Evolutionary conservation across 2,797 vertebrate species (phyloP).

Genomic region (Linurgus olivaceus): DNA sequence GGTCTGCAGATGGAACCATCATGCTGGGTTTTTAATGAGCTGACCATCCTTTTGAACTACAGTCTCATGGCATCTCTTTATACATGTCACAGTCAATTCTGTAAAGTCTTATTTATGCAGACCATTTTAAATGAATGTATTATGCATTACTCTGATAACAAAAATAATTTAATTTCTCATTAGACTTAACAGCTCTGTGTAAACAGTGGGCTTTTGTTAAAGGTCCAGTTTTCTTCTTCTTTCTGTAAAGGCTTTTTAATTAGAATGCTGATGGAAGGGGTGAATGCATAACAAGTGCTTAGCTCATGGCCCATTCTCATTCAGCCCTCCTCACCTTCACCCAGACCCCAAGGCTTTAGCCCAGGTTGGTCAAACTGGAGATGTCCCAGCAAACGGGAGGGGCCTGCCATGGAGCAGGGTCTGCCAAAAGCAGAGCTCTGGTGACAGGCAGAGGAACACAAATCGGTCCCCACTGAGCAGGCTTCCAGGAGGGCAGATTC

Average conservation of each 20-base stretch:
- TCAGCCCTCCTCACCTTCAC: neutral
- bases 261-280: neutral
- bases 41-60: neutral
- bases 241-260: neutral
- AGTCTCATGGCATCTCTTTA: neutral
- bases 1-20: neutral
- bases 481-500: neutral
- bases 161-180: neutral
- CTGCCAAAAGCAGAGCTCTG: neutral
- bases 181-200: neutral
- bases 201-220: neutral
- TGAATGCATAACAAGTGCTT: neutral
- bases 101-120: neutral
- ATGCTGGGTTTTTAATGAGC: neutral
- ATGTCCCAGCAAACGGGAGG: neutral
- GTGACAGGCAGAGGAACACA: neutral
- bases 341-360: neutral
- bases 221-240: neutral
- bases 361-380: neutral
- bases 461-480: rapidly evolving
- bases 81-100: neutral
- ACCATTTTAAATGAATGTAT: neutral
- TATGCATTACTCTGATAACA: neutral
- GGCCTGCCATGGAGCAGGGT: rapidly evolving
- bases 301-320: neutral